Evolutionary conservation across 1,140 invertebrate species (phyloP), one percentile per base, ranked within the genome.

Genomic region (Andrena cerasifolii): DNA sequence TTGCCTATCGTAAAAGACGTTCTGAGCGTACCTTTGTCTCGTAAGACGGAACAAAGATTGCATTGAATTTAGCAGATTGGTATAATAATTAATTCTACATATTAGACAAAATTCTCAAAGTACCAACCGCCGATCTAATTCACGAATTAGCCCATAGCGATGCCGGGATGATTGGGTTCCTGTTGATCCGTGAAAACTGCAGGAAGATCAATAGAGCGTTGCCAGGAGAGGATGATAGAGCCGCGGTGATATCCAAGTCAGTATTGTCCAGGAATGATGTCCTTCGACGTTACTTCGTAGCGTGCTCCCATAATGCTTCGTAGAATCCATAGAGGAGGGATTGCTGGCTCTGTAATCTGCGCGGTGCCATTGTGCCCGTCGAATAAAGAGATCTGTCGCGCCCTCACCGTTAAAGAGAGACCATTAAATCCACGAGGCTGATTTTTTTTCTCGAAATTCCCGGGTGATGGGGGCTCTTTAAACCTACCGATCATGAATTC

Each of bases 331-430:
- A 91, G 78, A 89, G 85, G 85, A 87, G 87, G 89, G 89, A 91
- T 91, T 89, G 89, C 83, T 80, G 70, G 83, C 82, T 82, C 86
- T 87, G 90, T 93, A 93, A 93, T 92, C 91, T 92, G 90, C 86
- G 84, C 87, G 86, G 87, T 87, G 89, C 87, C 87, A 92, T 93
- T 93, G 92, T 82, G 79, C 63, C 26, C 36, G 36, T 14, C 75
- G 89, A 89, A 92, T 92, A 91, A 92, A 91, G 87, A 91, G 86
- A 90, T 88, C 87, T 86, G 82, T 89, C 86, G 89, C 83, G 83
- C 84, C 86, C 87, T 70, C 62, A 45, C 78, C 49, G 59, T 81
- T 73, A 83, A 80, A 70, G 79, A 67, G 84, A 74, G 84, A 85
- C 80, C 87, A 90, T 89, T 90, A 90, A 91, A 90, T 87, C 89